Percentiles rank a stretch among this genome's conserved stretches.
Evolutionary conservation across 2,888 invertebrate genomes (phyloP).

Genomic region (Agrochola circellaris): DNA sequence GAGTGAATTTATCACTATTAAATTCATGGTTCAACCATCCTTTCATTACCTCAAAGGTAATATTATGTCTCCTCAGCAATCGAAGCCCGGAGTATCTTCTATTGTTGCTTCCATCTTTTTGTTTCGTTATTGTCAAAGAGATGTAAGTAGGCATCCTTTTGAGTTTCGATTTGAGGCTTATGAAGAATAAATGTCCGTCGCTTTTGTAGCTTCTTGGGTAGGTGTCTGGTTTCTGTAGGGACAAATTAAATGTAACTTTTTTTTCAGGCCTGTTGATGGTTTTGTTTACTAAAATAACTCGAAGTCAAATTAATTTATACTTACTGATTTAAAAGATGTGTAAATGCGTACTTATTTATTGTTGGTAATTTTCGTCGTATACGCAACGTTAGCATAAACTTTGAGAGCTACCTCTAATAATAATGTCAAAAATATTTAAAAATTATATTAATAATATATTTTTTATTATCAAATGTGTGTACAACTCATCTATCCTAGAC

Average conservation of each 20-base stretch:
- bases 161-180: conserved; percentile 34
- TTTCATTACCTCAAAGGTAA: conserved; percentile 26
- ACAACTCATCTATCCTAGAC: too few relatives aligned
- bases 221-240: neutral
- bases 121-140: conserved; percentile 49
- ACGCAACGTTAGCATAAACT: too few relatives aligned
- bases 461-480: too few relatives aligned
- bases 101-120: conserved; percentile 43
- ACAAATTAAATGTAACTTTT: neutral
- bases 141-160: conserved; percentile 46
- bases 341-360: too few relatives aligned
- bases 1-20: neutral
- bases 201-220: conserved; percentile 12
- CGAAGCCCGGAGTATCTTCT: conserved; percentile 26
- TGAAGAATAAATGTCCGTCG: conserved; percentile 32
- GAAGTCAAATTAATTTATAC: too few relatives aligned
- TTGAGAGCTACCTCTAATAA: too few relatives aligned
- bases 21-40: neutral
- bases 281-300: neutral
- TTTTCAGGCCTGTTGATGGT: neutral
- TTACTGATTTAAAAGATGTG: too few relatives aligned
- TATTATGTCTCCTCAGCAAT: conserved; percentile 26
- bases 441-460: too few relatives aligned
- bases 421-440: too few relatives aligned
- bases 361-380: too few relatives aligned